Conservation (phyloP, 2,888 invertebrate species). For the Hypomecis atomaria region DNA sequence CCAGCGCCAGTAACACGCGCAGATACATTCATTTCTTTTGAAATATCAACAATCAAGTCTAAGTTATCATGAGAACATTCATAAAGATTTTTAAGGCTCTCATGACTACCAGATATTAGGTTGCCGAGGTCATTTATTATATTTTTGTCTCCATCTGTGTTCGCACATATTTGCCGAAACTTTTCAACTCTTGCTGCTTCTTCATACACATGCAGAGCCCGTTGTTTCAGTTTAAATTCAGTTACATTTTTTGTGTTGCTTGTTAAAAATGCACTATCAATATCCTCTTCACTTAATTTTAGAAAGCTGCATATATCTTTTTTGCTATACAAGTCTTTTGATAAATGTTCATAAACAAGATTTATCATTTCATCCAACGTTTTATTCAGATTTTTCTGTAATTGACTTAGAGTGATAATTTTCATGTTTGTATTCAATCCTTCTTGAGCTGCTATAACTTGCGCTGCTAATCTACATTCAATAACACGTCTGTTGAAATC, state of each 20-base stretch:
- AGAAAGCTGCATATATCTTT: conserved; percentile 87
- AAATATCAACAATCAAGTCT: conserved; percentile 91
- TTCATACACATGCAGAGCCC: conserved; percentile 95
- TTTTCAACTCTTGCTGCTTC: conserved; percentile 94
- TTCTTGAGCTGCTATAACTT: conserved; percentile 83
- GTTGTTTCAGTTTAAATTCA: conserved; percentile 91
- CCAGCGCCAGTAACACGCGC: conserved; percentile 98
- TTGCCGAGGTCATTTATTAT: conserved; percentile 87
- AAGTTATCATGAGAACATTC: conserved; percentile 97
- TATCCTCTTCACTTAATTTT: conserved; percentile 83
- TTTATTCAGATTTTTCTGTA: conserved; percentile 88
- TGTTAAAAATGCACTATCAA: conserved; percentile 80
- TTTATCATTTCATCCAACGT: conserved; percentile 88
- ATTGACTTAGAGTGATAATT: conserved; percentile 88
- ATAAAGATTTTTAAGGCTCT: conserved; percentile 92
- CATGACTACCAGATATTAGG: conserved; percentile 95
- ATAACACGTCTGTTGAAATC: conserved; percentile 97
- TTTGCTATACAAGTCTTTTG: conserved; percentile 87
- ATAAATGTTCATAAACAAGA: conserved; percentile 86
- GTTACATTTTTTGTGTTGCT: conserved; percentile 87
- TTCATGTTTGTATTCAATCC: conserved; percentile 85
- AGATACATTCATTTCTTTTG: conserved; percentile 88
- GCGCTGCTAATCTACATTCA: conserved; percentile 96
- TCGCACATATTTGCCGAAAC: conserved; percentile 88
- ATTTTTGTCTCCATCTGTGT: conserved; percentile 54